Evolutionary conservation across 2,113 vertebrate species (phyloP), one percentile per base, ranked within the genome.

Genomic region (Odontophorus gujanensis): DNA sequence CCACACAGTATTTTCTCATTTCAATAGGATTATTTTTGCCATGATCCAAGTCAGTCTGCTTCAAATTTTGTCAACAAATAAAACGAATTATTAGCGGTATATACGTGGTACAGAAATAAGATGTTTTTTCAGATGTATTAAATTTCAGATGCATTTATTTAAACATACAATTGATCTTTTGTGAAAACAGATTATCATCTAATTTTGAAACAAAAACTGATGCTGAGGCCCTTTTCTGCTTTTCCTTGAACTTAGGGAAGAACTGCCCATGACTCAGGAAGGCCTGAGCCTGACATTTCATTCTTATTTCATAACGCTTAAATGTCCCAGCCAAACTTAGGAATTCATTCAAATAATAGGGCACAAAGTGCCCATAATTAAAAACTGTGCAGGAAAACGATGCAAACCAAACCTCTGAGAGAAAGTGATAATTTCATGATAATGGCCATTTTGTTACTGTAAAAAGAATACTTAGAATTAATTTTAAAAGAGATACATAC

Each of bases 301-400:
- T 47, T 50, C 34, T 67, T n/a, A 51, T 90, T 91, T 91, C 51
- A 24, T 57, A 58, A 77, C 2, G 1, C 69, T 30, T 12, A 14
- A 62, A 92, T 65, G 48, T 58, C 81, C 30, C 82, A 80, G 72
- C 45, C 72, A 94, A 90, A 81, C 73, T 43, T 7, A 75, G 73
- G 88, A 94, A 95, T 85, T 83, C 79, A 85, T 76, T 59, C 80
- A 77, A 82, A 94, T 47, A 93, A 48, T 5, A 43, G 22, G 43
- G 76, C 76, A 88, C 59, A 95, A 87, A 89, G 76, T 83, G 68
- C 21, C 2, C 36, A 32, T 59, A 85, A 81, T 71, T 51, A 51
- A 53, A 91, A 81, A 36, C 57, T n/a, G 12, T 59, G 26, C 25
- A 47, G 43, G 9, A 34, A 78, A 82, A 91, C 18, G 67, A 83